Evolutionary conservation across 37 sponge, comb jelly and placozoan species (phyloP).

Genomic region (Mnemiopsis leidyi): DNA sequence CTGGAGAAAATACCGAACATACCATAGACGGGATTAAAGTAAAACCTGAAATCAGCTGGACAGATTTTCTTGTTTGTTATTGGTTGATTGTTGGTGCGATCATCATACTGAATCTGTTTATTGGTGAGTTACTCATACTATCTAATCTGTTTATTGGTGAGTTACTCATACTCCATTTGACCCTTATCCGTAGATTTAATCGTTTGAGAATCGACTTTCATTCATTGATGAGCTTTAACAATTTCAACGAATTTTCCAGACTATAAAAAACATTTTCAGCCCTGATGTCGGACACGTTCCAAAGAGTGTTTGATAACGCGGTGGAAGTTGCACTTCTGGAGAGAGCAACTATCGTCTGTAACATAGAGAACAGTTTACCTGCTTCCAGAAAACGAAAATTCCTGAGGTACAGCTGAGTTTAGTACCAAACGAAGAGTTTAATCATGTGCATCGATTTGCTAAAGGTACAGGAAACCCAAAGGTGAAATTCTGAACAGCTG

Average conservation of each 20-base stretch:
- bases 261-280: slow-evolving; percentile 14
- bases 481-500: not conserved
- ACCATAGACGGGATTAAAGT: too few species aligned
- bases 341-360: slow-evolving; percentile 6
- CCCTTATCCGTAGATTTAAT: too few species aligned
- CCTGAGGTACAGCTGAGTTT: too few species aligned
- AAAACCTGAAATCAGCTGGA: slow-evolving; percentile 8
- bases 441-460: too few species aligned
- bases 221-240: too few species aligned
- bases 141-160: not conserved
- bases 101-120: slow-evolving; percentile 32
- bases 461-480: too few species aligned
- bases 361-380: not conserved
- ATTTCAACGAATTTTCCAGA: too few species aligned
- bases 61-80: slow-evolving; percentile 7
- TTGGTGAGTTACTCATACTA: not conserved
- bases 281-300: slow-evolving; percentile 29
- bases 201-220: too few species aligned
- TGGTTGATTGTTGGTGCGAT: slow-evolving; percentile 19
- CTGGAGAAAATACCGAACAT: not conserved
- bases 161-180: not conserved
- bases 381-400: not conserved
- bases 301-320: slow-evolving; percentile 1
- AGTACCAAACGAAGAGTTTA: too few species aligned
- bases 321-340: not conserved